These are phyloP conservation scores for Limenitis camilla DNA, from an alignment of 2,888 invertebrate genomes.

Conservation along the genomic window DNA sequence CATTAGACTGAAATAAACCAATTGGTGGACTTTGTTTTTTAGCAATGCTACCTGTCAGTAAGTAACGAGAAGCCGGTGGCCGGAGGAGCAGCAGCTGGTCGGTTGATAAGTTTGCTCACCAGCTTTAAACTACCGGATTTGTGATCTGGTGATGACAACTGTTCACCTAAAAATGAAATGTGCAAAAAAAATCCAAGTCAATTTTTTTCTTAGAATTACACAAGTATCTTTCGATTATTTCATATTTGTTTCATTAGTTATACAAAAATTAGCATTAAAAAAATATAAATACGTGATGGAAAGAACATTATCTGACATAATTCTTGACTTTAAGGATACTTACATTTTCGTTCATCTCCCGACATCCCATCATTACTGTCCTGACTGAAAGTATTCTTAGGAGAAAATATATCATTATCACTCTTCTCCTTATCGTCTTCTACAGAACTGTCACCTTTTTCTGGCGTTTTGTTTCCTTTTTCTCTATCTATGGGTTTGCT, in stretches of 20 bases:
- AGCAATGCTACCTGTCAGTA: slow-evolving; percentile 44
- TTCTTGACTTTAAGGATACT: background rate
- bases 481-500: slow-evolving; percentile 31
- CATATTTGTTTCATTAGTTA: too few relatives aligned
- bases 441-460: slow-evolving; percentile 43
- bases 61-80: slow-evolving; percentile 37
- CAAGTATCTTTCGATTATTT: too few relatives aligned
- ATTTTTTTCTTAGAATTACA: too few relatives aligned
- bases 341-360: slow-evolving; percentile 57
- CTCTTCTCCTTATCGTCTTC: slow-evolving; percentile 47
- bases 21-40: too few relatives aligned
- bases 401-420: slow-evolving; percentile 56
- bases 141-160: slow-evolving; percentile 56
- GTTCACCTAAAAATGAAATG: slow-evolving; percentile 38
- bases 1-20: too few relatives aligned
- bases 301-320: too few relatives aligned
- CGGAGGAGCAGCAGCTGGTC: slow-evolving; percentile 35
- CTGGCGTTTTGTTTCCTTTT: slow-evolving; percentile 38
- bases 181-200: background rate
- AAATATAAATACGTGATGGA: too few relatives aligned
- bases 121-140: slow-evolving; percentile 43
- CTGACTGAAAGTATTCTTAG: slow-evolving; percentile 54
- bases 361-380: slow-evolving; percentile 68
- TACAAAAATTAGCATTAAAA: too few relatives aligned
- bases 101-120: slow-evolving; percentile 58